Evolutionary conservation across 2,888 invertebrate genomes (phyloP).

Genomic region (Xanthorhoe spadicearia): DNA sequence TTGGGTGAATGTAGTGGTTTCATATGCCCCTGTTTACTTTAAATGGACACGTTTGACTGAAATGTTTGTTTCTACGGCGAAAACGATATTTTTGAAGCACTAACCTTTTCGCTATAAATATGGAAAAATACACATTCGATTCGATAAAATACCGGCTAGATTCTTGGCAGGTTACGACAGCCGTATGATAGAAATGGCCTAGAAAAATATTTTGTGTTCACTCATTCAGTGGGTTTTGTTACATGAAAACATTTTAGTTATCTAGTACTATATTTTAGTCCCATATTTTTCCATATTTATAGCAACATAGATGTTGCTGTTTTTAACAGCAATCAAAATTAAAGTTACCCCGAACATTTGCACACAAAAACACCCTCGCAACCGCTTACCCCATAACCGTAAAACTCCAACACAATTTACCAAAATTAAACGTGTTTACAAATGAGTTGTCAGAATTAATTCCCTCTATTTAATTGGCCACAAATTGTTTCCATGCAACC

Average conservation of each 20-base stretch:
- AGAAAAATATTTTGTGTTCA: background rate
- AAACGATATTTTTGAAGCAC: background rate
- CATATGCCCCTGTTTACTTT: background rate
- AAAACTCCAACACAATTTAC: conserved; percentile 20
- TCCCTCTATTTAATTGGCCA: conserved; percentile 44
- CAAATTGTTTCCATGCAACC: conserved; percentile 52
- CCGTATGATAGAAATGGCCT: background rate
- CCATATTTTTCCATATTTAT: too few species aligned
- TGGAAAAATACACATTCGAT: background rate
- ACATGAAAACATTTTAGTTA: background rate
- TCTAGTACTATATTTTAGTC: too few species aligned
- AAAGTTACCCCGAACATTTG: too few species aligned
- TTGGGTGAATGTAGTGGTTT: background rate
- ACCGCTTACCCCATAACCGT: background rate
- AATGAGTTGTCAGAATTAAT: conserved; percentile 50
- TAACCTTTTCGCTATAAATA: conserved; percentile 1
- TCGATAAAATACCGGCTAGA: background rate
- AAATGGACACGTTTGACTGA: background rate
- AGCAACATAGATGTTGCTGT: too few species aligned
- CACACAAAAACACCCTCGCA: background rate
- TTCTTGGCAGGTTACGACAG: background rate
- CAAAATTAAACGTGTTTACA: conserved; percentile 31
- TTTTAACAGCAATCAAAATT: too few species aligned
- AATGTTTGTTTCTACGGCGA: background rate
- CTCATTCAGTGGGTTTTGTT: background rate